These are phyloP conservation scores for Notothenia coriiceps DNA, from an alignment of 2,113 vertebrate species.

Conservation along the genomic window DNA sequence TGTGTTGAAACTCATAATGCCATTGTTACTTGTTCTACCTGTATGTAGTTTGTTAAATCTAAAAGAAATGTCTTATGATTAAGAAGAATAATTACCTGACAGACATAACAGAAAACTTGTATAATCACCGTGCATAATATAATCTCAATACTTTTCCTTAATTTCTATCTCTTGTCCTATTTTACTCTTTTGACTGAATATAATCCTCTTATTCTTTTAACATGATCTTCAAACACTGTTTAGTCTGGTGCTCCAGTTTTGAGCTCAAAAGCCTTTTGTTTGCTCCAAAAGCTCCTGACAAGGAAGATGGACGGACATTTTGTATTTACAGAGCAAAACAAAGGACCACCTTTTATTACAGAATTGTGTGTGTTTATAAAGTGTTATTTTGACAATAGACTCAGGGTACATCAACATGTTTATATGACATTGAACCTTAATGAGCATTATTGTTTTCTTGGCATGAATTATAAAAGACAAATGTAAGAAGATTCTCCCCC, in stretches of 20 bases:
- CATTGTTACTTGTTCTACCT: too few species aligned
- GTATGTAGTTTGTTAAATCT: background rate
- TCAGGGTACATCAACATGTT: too few species aligned
- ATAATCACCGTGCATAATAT: background rate
- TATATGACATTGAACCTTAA: background rate
- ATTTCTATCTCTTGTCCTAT: conserved; percentile 9
- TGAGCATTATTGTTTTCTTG: background rate
- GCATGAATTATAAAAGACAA: too few species aligned
- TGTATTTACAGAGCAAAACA: background rate
- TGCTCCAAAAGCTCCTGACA: conserved; percentile 2
- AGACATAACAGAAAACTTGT: background rate
- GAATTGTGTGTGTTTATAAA: background rate
- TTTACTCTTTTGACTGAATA: conserved; percentile 14
- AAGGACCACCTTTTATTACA: background rate
- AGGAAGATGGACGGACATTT: conserved; percentile 8
- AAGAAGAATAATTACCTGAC: background rate
- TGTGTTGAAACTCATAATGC: background rate
- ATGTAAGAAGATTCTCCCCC: background rate
- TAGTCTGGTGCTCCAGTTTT: conserved; percentile 15
- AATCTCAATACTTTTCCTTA: background rate
- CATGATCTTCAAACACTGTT: conserved; percentile 10
- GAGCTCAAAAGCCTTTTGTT: background rate
- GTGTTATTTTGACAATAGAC: conserved; percentile 1
- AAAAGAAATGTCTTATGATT: background rate
- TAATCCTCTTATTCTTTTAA: conserved; percentile 6